Evolutionary conservation across 2,888 invertebrate genomes (phyloP).

Genomic region (Unio delphinus): DNA sequence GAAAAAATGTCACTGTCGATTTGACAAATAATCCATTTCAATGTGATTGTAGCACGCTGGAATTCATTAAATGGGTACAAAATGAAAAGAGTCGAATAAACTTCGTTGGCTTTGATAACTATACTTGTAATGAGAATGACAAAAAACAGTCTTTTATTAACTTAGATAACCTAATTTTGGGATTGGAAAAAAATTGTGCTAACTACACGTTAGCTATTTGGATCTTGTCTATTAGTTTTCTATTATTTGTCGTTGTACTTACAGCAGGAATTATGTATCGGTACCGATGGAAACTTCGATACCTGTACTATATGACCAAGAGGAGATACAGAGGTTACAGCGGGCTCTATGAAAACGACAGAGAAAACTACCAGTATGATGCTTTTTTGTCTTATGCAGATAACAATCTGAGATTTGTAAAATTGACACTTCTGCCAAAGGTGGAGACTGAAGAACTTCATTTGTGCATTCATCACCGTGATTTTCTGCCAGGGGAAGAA

Average conservation of each 20-base stretch:
- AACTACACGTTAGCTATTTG: too few relatives aligned
- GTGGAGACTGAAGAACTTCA: conserved; percentile 13
- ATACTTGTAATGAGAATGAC: too few relatives aligned
- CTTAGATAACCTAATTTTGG: too few relatives aligned
- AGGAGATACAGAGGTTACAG: conserved; percentile 10
- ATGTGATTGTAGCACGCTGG: too few relatives aligned
- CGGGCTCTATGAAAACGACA: not conserved
- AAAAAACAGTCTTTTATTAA: too few relatives aligned
- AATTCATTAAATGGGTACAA: too few relatives aligned
- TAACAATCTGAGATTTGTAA: conserved; percentile 16
- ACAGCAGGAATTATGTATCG: conserved; percentile 19
- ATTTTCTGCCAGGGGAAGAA: conserved; percentile 37
- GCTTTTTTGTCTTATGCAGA: conserved; percentile 35
- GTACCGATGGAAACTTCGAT: conserved; percentile 33
- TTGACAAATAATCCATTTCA: too few relatives aligned
- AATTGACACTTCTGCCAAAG: conserved; percentile 7
- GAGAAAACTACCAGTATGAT: conserved; percentile 25
- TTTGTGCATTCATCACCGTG: conserved; percentile 40
- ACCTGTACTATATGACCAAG: conserved; percentile 22
- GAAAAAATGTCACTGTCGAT: too few relatives aligned
- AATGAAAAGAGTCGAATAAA: too few relatives aligned
- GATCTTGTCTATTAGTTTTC: too few relatives aligned
- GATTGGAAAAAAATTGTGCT: too few relatives aligned
- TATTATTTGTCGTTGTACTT: conserved; percentile 5
- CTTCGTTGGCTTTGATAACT: too few relatives aligned